phyloP scores from a whole-genome alignment of 2,888 invertebrate species.

The Endotricha flammealis region DNA sequence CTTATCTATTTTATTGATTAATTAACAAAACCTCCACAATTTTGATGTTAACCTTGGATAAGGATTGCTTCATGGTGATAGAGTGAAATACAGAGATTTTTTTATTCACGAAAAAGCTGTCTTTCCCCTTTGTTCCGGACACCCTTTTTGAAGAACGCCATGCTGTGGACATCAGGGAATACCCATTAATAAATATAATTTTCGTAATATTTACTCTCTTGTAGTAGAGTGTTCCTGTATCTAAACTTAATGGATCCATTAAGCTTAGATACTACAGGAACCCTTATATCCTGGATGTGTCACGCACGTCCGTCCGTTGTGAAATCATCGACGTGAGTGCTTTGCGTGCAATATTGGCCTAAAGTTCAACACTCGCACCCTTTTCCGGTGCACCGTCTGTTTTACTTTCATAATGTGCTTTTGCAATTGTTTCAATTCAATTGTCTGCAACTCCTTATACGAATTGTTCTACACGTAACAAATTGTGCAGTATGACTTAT shows the following conservation, averaged over 20 bases:
- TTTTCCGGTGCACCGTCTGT: slow-evolving; percentile 53
- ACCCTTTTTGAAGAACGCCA: too few species aligned
- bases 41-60: not conserved
- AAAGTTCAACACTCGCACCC: slow-evolving; percentile 60
- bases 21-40: not conserved
- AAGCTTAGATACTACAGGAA: not conserved
- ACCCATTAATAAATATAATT: too few species aligned
- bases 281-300: slow-evolving; percentile 31
- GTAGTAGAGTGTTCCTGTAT: too few species aligned
- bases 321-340: slow-evolving; percentile 41
- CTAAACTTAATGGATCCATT: too few species aligned
- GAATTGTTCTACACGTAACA: too few species aligned
- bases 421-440: slow-evolving; percentile 1
- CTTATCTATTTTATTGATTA: slow-evolving; percentile 9
- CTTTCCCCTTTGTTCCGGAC: too few species aligned
- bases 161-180: too few species aligned
- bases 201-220: too few species aligned
- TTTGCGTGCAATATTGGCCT: slow-evolving; percentile 28
- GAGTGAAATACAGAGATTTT: too few species aligned
- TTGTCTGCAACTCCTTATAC: not conserved
- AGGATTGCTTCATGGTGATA: too few species aligned
- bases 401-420: slow-evolving; percentile 12
- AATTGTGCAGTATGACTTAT: too few species aligned
- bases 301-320: slow-evolving; percentile 41
- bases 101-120: too few species aligned